Percentiles rank a stretch among this genome's conserved stretches.
These are phyloP conservation scores for Chlamydotis undulata DNA, from an alignment of 2,113 vertebrate genomes.

Conservation along the genomic window DNA sequence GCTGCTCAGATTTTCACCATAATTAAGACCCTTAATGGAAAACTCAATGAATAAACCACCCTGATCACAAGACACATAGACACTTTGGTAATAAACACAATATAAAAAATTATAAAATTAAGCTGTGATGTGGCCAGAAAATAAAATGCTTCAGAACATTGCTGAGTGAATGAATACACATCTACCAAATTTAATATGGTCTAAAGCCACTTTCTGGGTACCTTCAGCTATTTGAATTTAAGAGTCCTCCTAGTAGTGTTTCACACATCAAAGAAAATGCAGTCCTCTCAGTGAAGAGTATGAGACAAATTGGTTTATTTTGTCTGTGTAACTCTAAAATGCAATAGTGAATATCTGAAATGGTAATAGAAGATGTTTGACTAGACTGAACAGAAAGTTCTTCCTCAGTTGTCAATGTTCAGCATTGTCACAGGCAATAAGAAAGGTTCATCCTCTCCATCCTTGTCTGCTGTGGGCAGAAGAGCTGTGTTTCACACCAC, in stretches of 20 bases:
- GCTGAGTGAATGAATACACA: background rate
- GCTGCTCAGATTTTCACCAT: background rate
- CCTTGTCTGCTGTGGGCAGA: rapidly evolving
- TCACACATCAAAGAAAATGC: background rate
- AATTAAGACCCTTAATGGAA: background rate
- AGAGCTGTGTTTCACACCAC: background rate
- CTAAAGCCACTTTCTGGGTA: background rate
- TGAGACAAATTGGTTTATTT: background rate
- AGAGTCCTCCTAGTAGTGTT: background rate
- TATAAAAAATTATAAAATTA: background rate
- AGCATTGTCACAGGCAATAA: background rate
- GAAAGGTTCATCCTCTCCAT: background rate
- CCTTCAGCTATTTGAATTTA: background rate
- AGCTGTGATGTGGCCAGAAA: background rate
- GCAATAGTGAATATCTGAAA: background rate
- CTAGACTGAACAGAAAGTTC: background rate
- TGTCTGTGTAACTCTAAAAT: background rate
- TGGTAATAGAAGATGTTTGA: background rate
- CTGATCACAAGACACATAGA: background rate
- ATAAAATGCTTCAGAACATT: background rate
- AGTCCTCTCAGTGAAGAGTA: background rate
- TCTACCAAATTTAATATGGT: background rate
- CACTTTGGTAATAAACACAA: background rate
- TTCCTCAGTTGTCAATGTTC: background rate
- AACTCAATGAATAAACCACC: background rate